Percentiles rank a stretch among this genome's conserved stretches.
Conservation (phyloP, 92 coral and sea anemone genomes). For the Epizoanthus ramosus region DNA sequence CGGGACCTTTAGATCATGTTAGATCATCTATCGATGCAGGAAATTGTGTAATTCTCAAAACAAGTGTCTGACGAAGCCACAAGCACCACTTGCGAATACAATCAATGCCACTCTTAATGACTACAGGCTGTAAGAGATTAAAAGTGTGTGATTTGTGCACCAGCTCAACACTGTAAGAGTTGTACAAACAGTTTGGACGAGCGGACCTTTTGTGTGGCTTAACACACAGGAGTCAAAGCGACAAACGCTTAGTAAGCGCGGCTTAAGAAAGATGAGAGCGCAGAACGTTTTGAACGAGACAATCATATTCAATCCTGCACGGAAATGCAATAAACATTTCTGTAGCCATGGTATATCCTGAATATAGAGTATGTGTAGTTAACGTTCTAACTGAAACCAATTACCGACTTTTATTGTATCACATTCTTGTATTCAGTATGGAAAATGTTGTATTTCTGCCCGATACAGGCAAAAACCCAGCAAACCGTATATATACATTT, state of each 20-base stretch:
- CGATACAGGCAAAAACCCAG: too few species aligned
- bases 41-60: slow-evolving; percentile 20
- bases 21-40: slow-evolving; percentile 28
- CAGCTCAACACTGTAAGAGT: not conserved
- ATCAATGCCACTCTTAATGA: slow-evolving; percentile 27
- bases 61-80: not conserved
- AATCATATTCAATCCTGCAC: too few species aligned
- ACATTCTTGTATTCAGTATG: too few species aligned
- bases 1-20: not conserved
- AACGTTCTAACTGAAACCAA: not conserved
- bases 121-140: slow-evolving; percentile 29
- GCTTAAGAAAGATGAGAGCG: not conserved
- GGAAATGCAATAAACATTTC: too few species aligned
- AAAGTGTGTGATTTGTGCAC: slow-evolving; percentile 30
- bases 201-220: slow-evolving; percentile 62
- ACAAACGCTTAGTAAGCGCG: not conserved
- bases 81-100: slow-evolving; percentile 24
- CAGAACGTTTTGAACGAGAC: not conserved
- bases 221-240: slow-evolving; percentile 40
- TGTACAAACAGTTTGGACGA: slow-evolving; percentile 50
- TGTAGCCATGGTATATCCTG: not conserved
- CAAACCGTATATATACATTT: too few species aligned
- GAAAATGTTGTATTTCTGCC: too few species aligned
- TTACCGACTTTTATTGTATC: too few species aligned
- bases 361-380: not conserved